Conservation (phyloP, 1,140 invertebrate species). For the Sarcophaga peregrina region DNA sequence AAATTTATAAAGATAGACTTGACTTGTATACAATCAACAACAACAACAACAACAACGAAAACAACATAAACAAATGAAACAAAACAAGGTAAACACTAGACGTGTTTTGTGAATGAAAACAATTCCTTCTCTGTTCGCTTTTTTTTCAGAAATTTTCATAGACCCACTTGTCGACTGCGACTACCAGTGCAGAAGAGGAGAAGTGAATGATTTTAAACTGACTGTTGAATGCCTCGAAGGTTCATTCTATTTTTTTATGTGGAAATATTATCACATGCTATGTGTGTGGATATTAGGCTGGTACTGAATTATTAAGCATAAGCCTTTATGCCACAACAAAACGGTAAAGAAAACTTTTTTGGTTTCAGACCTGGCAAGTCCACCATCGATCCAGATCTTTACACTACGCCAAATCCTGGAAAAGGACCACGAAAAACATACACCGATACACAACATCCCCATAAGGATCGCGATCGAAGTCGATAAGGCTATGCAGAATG, state of each 20-base stretch:
- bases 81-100: constrained; percentile 21
- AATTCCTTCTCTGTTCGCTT: neutral
- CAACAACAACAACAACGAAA: neutral
- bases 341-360: no score
- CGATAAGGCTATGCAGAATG: no score
- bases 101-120: constrained; percentile 22
- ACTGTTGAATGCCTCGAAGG: constrained; percentile 20
- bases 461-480: no score
- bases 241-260: neutral
- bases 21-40: neutral
- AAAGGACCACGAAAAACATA: no score
- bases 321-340: no score
- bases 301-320: neutral
- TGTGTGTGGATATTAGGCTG: neutral
- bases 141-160: neutral
- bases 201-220: constrained; percentile 25
- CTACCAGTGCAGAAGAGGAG: no score
- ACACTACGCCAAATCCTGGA: no score
- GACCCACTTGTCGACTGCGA: neutral
- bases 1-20: constrained; percentile 23
- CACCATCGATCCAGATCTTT: no score
- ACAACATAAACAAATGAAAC: neutral
- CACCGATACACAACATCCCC: no score
- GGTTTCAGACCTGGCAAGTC: no score
- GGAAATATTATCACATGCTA: neutral